Evolutionary conservation across 2,888 invertebrate genomes (phyloP), one percentile per base, ranked within the genome.

Genomic region (Phymatocera aterrima): DNA sequence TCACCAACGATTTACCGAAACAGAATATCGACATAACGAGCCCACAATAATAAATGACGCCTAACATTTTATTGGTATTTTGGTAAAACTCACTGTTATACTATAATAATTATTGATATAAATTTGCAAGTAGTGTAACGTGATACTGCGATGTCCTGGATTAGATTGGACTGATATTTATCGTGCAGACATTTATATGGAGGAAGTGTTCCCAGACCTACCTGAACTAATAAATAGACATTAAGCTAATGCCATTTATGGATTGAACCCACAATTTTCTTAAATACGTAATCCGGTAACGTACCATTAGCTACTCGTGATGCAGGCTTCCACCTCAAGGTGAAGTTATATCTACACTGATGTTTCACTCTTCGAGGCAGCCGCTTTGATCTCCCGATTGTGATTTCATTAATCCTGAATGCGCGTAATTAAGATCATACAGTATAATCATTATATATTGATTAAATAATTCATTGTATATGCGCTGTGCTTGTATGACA

Each of bases 211-310:
- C 12, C 75, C 24, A 40, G n/a, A 43, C 18, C 75, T 75, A 31
- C 75, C 21, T 5, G 75, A 75, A 60, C 75, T 75, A 75, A 75
- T 75, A 28, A 57, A 24, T 48, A 37, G 75, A 75, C 21, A 75
- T 75, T 75, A 57, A 60, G 4, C 8, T 57, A 60, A 57, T 75
- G 40, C 0, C 75, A 60, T 75, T 57, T 21, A 40, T 24, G 57
- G 40, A 54, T 75, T 54, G 40, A 43, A 15, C 24, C 57, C n/a
- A 28, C 15, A 21, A 57, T 75, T 75, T 54, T 43, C 3, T 21
- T 40, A 40, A 60, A 75, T 60, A 75, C 40, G 57, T 51, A 34
- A 72, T 51, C 18, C 48, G 51, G 10, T 3, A 72, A 48, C 51
- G 72, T 72, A 34, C n/a, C n/a, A 72, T 72, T 51, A 68, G 5